Conservation (phyloP, 2,113 vertebrate genomes). For the Fulmarus glacialis region DNA sequence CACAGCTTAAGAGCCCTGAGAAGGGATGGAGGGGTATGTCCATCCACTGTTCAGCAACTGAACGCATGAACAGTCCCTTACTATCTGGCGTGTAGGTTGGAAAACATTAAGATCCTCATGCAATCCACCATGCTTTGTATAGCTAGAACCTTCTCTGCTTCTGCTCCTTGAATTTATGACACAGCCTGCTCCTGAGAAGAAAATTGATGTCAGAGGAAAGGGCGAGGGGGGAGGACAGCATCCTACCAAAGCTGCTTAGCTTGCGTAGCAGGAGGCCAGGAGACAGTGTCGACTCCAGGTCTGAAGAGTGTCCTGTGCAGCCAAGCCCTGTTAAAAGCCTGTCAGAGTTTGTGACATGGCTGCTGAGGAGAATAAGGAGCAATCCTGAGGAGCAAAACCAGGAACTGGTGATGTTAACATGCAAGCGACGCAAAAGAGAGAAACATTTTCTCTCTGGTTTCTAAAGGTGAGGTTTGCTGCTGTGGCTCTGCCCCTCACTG, state of each 20-base stretch:
- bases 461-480: background rate
- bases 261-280: background rate
- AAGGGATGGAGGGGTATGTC: background rate
- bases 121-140: background rate
- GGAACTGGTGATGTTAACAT: background rate
- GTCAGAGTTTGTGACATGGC: background rate
- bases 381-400: background rate
- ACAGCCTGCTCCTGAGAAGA: background rate
- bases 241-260: background rate
- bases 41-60: background rate
- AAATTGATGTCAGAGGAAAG: background rate
- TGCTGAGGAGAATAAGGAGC: background rate
- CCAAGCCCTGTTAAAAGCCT: background rate
- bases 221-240: background rate
- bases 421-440: background rate
- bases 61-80: background rate
- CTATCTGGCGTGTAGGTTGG: background rate
- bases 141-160: background rate
- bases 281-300: background rate
- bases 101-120: background rate
- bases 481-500: accelerated
- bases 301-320: background rate
- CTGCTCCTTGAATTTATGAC: background rate
- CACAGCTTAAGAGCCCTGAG: background rate
- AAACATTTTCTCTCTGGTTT: background rate